These are phyloP conservation scores for Esox lucius DNA, from an alignment of 2,797 vertebrate species.

Conservation along the genomic window DNA sequence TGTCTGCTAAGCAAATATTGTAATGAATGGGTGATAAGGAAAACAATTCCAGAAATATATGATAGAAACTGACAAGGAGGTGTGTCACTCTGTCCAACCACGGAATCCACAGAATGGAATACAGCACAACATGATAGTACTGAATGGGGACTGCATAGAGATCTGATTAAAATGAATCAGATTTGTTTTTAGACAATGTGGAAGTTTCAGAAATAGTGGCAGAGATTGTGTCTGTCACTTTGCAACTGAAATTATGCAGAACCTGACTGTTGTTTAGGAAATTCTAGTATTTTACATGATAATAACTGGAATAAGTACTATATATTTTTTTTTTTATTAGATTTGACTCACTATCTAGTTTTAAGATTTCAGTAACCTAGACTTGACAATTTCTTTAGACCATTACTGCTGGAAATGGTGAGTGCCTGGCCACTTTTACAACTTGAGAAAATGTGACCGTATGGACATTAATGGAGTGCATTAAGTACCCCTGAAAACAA, in stretches of 20 bases:
- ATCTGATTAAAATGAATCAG: constrained; percentile 19
- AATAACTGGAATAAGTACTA: background rate
- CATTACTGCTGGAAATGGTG: background rate
- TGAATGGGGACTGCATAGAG: constrained; percentile 2
- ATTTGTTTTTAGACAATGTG: constrained; percentile 21
- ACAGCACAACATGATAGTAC: background rate
- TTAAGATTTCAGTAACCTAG: background rate
- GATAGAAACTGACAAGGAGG: constrained; percentile 5
- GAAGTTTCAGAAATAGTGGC: constrained; percentile 19
- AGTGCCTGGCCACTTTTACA: background rate
- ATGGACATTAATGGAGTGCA: constrained; percentile 26
- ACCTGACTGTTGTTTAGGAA: background rate
- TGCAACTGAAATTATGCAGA: background rate
- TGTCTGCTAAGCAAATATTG: constrained; percentile 39
- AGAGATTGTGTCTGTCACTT: background rate
- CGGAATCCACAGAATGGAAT: background rate
- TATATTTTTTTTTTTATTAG: background rate
- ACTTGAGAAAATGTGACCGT: constrained; percentile 12
- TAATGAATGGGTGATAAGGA: constrained; percentile 43
- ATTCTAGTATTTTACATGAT: background rate
- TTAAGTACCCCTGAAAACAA: constrained; percentile 10
- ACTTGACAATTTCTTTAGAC: background rate
- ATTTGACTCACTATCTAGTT: background rate
- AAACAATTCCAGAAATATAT: constrained; percentile 28
- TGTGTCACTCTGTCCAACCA: constrained; percentile 12